A percentile compares a stretch with the other conserved stretches of the same genome.
These are phyloP conservation scores for Eupithecia vulgata DNA, from an alignment of 2,888 invertebrate genomes.

Conservation along the genomic window DNA sequence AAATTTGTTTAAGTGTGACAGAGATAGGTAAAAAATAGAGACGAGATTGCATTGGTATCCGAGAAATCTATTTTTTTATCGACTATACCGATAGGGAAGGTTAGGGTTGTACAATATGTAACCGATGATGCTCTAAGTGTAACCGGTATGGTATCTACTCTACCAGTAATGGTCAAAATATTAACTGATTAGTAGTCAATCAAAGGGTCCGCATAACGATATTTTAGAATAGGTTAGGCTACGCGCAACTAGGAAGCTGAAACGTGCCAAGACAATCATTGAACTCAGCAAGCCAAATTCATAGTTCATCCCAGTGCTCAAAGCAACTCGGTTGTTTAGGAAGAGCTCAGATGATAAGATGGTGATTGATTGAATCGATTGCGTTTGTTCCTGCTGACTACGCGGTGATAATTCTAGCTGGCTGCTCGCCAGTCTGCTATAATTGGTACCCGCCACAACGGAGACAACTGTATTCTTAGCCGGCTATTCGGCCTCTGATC, in stretches of 20 bases:
- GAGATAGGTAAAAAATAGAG: constrained; percentile 57
- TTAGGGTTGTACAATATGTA: too few species aligned
- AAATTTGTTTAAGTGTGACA: constrained; percentile 47
- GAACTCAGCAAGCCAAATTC: constrained; percentile 36
- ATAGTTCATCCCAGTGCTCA: not conserved
- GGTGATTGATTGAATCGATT: constrained; percentile 73
- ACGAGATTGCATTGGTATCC: constrained; percentile 42
- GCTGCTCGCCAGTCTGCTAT: constrained; percentile 92
- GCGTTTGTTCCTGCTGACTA: constrained; percentile 70
- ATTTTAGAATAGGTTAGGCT: not conserved
- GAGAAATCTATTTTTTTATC: not conserved
- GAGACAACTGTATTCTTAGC: constrained; percentile 88
- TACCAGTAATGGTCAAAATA: not conserved
- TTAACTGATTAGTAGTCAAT: not conserved
- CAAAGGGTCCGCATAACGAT: not conserved
- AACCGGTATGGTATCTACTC: too few species aligned
- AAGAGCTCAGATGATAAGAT: constrained; percentile 46
- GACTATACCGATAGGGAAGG: not conserved
- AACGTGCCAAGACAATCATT: constrained; percentile 35
- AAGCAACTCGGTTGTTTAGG: constrained; percentile 37
- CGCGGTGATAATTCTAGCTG: constrained; percentile 81
- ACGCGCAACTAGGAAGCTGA: constrained; percentile 25
- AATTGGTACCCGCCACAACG: constrained; percentile 90
- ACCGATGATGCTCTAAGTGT: too few species aligned
- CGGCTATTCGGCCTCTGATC: constrained; percentile 76